These are phyloP conservation scores for Acanthurus tractus DNA, from an alignment of 2,797 vertebrate genomes.

Conservation along the genomic window DNA sequence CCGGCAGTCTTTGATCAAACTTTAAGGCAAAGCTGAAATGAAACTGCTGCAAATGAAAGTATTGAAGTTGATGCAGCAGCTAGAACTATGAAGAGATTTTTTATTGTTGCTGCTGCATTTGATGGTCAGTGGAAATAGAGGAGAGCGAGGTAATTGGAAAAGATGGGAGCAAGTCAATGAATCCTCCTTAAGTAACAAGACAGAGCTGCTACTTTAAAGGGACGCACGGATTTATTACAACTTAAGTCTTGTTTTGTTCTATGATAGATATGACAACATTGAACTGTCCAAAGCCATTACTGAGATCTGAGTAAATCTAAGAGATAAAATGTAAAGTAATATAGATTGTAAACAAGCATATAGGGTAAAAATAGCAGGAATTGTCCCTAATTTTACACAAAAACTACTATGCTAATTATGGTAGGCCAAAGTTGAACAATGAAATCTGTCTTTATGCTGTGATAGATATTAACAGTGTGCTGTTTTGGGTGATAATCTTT, in stretches of 20 bases:
- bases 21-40: constrained; percentile 28
- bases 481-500: neutral
- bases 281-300: neutral
- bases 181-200: constrained; percentile 13
- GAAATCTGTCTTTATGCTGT: neutral
- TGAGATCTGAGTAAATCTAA: neutral
- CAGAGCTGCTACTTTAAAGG: neutral
- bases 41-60: constrained; percentile 18
- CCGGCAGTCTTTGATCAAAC: constrained; percentile 37
- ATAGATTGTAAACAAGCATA: neutral
- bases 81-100: neutral
- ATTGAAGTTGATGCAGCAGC: constrained; percentile 1
- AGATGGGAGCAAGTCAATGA: neutral
- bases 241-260: neutral
- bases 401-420: neutral
- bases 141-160: neutral
- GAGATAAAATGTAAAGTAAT: neutral
- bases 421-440: neutral
- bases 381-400: constrained; percentile 7
- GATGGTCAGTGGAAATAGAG: constrained; percentile 9
- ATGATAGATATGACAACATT: neutral
- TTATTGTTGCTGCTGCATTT: constrained; percentile 2
- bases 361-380: constrained; percentile 3
- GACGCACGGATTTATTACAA: neutral
- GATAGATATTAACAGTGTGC: neutral